Base-by-base conservation (phyloP, 2,888 invertebrate species). In the Antheraea assamensis region DNA sequence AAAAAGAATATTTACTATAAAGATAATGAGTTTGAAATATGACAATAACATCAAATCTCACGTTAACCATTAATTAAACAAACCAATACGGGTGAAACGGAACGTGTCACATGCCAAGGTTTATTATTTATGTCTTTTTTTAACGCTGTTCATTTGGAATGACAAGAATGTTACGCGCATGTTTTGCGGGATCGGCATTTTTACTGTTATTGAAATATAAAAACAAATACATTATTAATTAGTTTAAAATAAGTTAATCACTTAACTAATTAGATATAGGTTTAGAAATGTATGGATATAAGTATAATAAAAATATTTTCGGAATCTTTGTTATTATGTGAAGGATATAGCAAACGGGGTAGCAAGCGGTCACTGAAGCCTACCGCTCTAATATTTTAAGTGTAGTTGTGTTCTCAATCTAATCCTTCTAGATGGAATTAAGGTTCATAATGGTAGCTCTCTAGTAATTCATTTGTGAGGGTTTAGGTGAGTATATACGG, bases 1-100 rank as follows among this genome's bases (percentile, higher is more conserved):
- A 92, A 91, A 92, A 86, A 78, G 92, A 90, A 93, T 92, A 92
- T 93, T 92, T 90, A 87, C 77, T 80, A 82, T 80, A 86, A 83
- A 85, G 87, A 88, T n/a, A n/a, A 88, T 71, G 55, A 55, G 71
- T 74, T 71, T 66, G 30, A 64, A 71, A 66, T 35, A 35, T 55
- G 79, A 83, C 81, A 75, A 76, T 81, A 81, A 80, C 73, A 79
- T 76, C 79, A 82, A 83, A 84, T 82, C 82, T 83, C 81, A 82
- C 80, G 86, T 83, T 84, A 83, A 87, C 87, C 87, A 88, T 90
- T 92, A 92, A 92, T 92, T 92, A 92, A 91, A 90, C 87, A 84
- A 87, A 88, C 90, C 89, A 91, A 90, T 88, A 87, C 42, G 73
- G 73, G 73, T 55, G 58, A 73, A 73, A 70, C 68, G 73, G 73